Conservation (phyloP, 2,797 vertebrate species). For the Pogoniulus pusillus region DNA sequence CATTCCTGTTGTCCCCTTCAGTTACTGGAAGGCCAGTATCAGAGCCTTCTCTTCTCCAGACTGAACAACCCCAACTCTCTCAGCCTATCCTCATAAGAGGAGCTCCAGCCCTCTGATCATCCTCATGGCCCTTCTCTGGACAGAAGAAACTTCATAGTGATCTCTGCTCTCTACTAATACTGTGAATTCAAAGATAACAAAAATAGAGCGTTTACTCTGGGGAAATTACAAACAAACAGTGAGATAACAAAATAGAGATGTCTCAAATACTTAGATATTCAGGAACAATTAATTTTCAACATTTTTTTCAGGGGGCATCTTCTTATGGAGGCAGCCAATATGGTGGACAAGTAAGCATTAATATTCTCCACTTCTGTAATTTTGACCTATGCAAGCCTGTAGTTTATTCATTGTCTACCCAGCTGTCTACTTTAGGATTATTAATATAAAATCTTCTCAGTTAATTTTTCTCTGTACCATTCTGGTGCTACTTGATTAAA, state of each 20-base stretch:
- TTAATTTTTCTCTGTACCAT: neutral
- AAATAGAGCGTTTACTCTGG: neutral
- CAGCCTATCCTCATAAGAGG: too few species aligned
- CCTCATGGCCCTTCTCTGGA: too few species aligned
- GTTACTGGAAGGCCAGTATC: too few species aligned
- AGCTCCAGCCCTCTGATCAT: too few species aligned
- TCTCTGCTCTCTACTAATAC: neutral
- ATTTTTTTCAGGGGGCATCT: conserved; percentile 46
- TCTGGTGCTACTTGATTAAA: neutral
- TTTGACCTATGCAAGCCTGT: neutral
- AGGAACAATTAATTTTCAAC: neutral
- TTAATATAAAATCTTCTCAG: neutral
- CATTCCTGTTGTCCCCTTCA: too few species aligned
- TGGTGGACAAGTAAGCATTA: conserved; percentile 51
- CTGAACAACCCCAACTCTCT: too few species aligned
- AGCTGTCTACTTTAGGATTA: neutral
- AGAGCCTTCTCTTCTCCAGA: too few species aligned
- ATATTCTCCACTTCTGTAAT: neutral
- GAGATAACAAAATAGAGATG: neutral
- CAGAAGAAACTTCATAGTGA: neutral
- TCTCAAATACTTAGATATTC: neutral
- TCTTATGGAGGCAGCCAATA: conserved; percentile 48
- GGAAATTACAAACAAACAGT: neutral
- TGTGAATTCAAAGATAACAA: neutral
- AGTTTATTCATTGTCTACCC: neutral